Conservation (phyloP, 2,797 vertebrate genomes). For the Mycteria americana region DNA sequence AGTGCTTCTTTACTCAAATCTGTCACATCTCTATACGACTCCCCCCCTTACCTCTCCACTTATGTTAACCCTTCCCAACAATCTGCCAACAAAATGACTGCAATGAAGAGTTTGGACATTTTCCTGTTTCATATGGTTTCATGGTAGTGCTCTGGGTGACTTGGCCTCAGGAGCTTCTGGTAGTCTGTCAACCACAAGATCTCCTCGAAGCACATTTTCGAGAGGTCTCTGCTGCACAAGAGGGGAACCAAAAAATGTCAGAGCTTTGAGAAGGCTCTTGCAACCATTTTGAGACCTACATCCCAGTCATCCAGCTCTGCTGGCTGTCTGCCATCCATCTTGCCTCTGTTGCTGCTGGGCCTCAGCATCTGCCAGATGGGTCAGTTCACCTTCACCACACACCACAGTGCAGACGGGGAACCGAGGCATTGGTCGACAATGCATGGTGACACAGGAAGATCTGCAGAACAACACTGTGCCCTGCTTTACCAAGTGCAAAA, state of each 20-base stretch:
- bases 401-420: neutral
- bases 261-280: neutral
- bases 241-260: neutral
- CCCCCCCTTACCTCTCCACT: neutral
- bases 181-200: neutral
- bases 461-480: neutral
- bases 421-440: accelerated
- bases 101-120: neutral
- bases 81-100: neutral
- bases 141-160: neutral
- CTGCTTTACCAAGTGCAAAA: neutral
- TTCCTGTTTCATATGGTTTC: neutral
- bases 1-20: neutral
- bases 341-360: neutral
- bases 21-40: neutral
- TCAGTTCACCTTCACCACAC: neutral
- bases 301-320: neutral
- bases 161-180: neutral
- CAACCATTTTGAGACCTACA: neutral
- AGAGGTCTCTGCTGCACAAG: neutral
- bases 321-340: neutral
- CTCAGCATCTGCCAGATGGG: neutral
- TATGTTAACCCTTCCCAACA: neutral
- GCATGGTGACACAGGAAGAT: neutral
- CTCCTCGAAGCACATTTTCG: neutral